These are phyloP conservation scores for Microctenopoma stevenorrisi DNA, from an alignment of 2,797 vertebrate species.

Conservation along the genomic window DNA sequence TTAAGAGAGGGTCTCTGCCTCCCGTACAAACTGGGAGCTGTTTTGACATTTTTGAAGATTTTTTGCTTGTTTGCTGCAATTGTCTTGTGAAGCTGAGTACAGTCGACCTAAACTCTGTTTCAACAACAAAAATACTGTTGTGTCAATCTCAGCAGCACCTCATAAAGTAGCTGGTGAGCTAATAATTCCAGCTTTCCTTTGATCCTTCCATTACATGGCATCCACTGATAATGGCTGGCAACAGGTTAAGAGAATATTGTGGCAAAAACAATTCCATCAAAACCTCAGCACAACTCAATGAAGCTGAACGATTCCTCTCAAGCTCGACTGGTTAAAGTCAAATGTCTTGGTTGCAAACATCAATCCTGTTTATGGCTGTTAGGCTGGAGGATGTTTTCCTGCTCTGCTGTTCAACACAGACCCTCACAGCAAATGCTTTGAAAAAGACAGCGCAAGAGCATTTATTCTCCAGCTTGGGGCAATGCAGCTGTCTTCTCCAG, in stretches of 20 bases:
- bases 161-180: conserved; percentile 1
- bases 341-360: conserved; percentile 82
- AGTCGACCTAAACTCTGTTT: background rate
- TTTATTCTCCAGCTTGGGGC: conserved; percentile 67
- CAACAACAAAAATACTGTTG: conserved; percentile 12
- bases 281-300: conserved; percentile 78
- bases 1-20: no score
- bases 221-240: conserved; percentile 40
- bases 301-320: conserved; percentile 83
- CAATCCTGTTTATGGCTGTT: conserved; percentile 84
- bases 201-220: conserved; percentile 42
- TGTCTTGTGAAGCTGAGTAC: background rate
- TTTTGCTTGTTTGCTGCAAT: background rate
- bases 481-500: conserved; percentile 70
- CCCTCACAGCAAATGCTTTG: conserved; percentile 62
- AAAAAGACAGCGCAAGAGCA: conserved; percentile 66
- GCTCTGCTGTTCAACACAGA: conserved; percentile 77
- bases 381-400: conserved; percentile 81
- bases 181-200: conserved; percentile 13
- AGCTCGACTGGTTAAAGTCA: conserved; percentile 83
- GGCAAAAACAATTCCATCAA: conserved; percentile 75
- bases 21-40: no score
- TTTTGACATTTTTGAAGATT: no score
- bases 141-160: background rate
- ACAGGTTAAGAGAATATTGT: conserved; percentile 66